These are phyloP conservation scores for Sorex maritimensis DNA, from an alignment of 2,797 vertebrate species.

Conservation along the genomic window DNA sequence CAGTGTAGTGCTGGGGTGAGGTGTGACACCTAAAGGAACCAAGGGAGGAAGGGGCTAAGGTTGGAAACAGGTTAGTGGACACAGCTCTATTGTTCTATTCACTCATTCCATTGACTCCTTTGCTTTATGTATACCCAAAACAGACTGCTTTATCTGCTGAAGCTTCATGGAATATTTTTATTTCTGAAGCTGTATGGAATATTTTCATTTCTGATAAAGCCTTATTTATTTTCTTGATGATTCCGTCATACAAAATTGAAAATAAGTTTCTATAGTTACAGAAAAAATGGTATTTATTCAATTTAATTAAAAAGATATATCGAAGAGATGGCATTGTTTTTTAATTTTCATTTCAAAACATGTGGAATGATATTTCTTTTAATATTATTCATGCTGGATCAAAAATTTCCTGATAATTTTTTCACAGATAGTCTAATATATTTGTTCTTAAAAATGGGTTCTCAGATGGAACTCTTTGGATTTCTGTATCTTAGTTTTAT, in stretches of 20 bases:
- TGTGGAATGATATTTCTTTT: neutral
- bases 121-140: conserved; percentile 25
- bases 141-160: conserved; percentile 27
- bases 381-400: neutral
- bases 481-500: conserved; percentile 62
- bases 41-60: no score
- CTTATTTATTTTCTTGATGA: conserved; percentile 30
- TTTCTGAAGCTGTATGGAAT: conserved; percentile 24
- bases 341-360: conserved; percentile 49
- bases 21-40: no score
- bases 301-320: conserved; percentile 54
- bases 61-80: no score
- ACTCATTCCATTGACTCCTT: conserved; percentile 37
- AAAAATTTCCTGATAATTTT: conserved; percentile 66
- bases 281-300: conserved; percentile 29
- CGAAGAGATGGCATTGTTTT: neutral
- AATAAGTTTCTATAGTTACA: conserved; percentile 36
- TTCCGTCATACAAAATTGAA: conserved; percentile 36
- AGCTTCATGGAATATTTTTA: conserved; percentile 38
- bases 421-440: conserved; percentile 60
- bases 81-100: neutral
- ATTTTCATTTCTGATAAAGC: conserved; percentile 65
- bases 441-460: conserved; percentile 56
- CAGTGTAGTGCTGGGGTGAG: neutral
- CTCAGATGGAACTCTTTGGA: conserved; percentile 44